Evolutionary conservation across 2,888 invertebrate species (phyloP).

Genomic region (Corythucha ciliata): DNA sequence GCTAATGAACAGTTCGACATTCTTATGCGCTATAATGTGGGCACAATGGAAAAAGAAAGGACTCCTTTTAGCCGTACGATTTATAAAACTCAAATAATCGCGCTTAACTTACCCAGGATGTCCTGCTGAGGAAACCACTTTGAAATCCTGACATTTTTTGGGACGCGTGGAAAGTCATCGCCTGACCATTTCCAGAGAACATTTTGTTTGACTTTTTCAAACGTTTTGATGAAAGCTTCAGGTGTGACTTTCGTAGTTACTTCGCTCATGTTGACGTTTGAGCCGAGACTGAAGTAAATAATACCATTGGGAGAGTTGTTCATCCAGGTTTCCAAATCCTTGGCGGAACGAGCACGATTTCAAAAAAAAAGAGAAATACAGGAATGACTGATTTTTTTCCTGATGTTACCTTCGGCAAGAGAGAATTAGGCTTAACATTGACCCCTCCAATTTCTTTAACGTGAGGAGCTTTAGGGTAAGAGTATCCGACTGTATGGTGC

Average conservation of each 20-base stretch:
- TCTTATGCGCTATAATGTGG: slow-evolving; percentile 23
- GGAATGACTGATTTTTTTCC: too few species aligned
- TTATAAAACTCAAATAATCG: neutral
- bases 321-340: slow-evolving; percentile 64
- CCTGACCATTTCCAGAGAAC: slow-evolving; percentile 79
- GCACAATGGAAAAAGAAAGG: neutral
- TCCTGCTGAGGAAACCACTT: slow-evolving; percentile 59
- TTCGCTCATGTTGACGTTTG: slow-evolving; percentile 61
- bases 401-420: slow-evolving; percentile 51
- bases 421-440: slow-evolving; percentile 63
- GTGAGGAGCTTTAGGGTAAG: slow-evolving; percentile 66
- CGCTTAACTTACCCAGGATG: slow-evolving; percentile 24
- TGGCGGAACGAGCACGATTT: too few species aligned
- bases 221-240: slow-evolving; percentile 58
- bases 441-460: slow-evolving; percentile 77
- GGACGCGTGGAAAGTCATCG: slow-evolving; percentile 58
- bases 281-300: slow-evolving; percentile 77
- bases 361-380: too few species aligned
- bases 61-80: neutral
- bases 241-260: slow-evolving; percentile 66
- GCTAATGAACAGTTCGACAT: slow-evolving; percentile 22
- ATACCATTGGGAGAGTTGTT: slow-evolving; percentile 53
- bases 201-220: slow-evolving; percentile 64
- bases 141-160: slow-evolving; percentile 61
- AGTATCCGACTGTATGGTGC: slow-evolving; percentile 43